Evolutionary conservation across 2,888 invertebrate species (phyloP).

Genomic region (Timema cristinae): DNA sequence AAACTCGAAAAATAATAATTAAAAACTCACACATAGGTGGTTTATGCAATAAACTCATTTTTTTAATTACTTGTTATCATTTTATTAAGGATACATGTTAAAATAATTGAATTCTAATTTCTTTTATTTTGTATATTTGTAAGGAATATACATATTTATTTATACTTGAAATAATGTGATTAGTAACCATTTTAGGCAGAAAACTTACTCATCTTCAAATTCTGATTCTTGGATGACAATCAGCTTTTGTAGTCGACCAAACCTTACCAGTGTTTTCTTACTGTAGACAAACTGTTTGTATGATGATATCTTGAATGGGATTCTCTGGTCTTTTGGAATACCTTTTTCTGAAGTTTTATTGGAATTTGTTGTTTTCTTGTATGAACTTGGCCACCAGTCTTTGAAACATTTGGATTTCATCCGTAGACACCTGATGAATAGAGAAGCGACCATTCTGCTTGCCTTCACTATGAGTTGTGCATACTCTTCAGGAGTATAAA

Average conservation of each 20-base stretch:
- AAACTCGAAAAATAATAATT: too few relatives aligned
- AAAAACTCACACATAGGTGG: too few relatives aligned
- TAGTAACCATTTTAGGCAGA: not conserved
- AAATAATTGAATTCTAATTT: too few relatives aligned
- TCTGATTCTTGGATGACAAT: not conserved
- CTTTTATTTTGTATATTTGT: too few relatives aligned
- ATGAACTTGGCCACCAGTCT: too few relatives aligned
- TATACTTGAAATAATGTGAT: too few relatives aligned
- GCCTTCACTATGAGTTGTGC: not conserved
- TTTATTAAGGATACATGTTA: too few relatives aligned
- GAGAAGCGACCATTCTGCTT: not conserved
- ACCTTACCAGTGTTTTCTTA: not conserved
- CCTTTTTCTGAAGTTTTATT: not conserved
- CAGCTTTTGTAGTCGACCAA: not conserved
- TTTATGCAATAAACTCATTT: too few relatives aligned
- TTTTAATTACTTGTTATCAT: too few relatives aligned
- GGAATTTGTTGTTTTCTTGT: not conserved
- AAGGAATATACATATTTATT: too few relatives aligned
- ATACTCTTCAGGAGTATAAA: constrained; percentile 1
- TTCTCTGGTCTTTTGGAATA: constrained; percentile 5
- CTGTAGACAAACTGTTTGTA: not conserved
- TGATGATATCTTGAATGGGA: not conserved
- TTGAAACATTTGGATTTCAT: too few relatives aligned
- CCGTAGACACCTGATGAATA: too few relatives aligned
- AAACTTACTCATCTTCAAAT: not conserved